Evolutionary conservation across 2,888 invertebrate genomes (phyloP), one percentile per base, ranked within the genome.

Genomic region (Eugnorisma glareosa): DNA sequence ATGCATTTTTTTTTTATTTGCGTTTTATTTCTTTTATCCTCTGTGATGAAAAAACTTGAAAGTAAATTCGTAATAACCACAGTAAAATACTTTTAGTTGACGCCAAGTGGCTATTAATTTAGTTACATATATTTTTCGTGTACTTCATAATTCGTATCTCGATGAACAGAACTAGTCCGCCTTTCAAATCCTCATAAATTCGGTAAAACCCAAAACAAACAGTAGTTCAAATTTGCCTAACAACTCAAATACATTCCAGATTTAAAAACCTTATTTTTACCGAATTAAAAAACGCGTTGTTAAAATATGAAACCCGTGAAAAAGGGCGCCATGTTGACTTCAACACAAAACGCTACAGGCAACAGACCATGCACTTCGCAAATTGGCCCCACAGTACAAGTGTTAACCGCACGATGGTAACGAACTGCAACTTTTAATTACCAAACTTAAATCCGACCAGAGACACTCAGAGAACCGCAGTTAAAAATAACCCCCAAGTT

Each of bases 391-490:
- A 83, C 87, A 88, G 87, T 87, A 90, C 87, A 88, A 90, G 89
- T 89, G 92, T 89, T 83, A 88, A 84, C 84, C 86, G 79, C 83
- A 83, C 75, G 77, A 79, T 75, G 82, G 90, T 92, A 92, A 93
- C 92, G 92, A 93, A 91, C 88, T 87, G 84, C 88, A 94, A 95
- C 92, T 95, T 95, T 94, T 95, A 95, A 95, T 95, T 95, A 94
- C 93, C 92, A 89, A 95, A 95, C 94, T 94, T 94, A 92, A 92
- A 91, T 90, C 91, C 89, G 73, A 87, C 86, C 86, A 82, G 90
- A 91, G 91, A 92, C 91, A 92, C 89, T 89, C 89, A 86, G 90
- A 91, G 91, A 93, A 92, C 91, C 91, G 89, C 88, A 88, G 91
- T 83, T 90, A 89, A 92, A 91, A 91, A 91, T 91, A 89, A 90